Evolutionary conservation across 2,888 invertebrate species (phyloP), one percentile per base, ranked within the genome.

Genomic region (Scaptomyza caliginosa): DNA sequence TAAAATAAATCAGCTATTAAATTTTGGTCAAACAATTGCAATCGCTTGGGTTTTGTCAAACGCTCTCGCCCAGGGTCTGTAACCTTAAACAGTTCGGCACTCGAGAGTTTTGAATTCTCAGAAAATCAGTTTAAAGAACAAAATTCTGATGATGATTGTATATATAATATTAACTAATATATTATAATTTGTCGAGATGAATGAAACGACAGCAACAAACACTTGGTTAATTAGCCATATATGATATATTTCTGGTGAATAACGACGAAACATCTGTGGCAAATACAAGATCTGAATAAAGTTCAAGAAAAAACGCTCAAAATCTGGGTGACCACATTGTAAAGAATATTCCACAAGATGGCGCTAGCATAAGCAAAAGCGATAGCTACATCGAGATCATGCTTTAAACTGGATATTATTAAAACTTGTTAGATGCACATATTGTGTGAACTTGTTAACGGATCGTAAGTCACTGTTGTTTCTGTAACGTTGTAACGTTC

Each of bases 91-190:
- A 56, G 7, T 5, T 23, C 17, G 28, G 26, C 13, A 28, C 24
- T 21, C 26, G 28, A 43, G 11, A 30, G 11, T 8, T 7, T n/a
- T 4, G n/a, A 8, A 7, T 48, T 48, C 19, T 34, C 19, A n/a
- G 45, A 40, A 34, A 24, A 13, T 1, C 42, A 46, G 64, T 46
- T 58, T 36, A 58, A 64, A 46, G 45, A 67, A 49, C 49, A 11
- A 36, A 42, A 11, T 10, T 21, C 16, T 52, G 26, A 60, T 45
- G 48, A 26, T 11, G 51, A 50, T 40, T 34, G 7, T 2, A 11
- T n/a, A n/a, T n/a, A n/a, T n/a, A n/a, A n/a, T n/a, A n/a, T n/a
- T n/a, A n/a, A n/a, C n/a, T n/a, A n/a, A n/a, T n/a, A n/a, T n/a
- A 16, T 13, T 4, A n/a, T n/a, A 36, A 13, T 24, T 32, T 6